Evolutionary conservation across 2,888 invertebrate species (phyloP).

Genomic region (Thymelicus sylvestris): DNA sequence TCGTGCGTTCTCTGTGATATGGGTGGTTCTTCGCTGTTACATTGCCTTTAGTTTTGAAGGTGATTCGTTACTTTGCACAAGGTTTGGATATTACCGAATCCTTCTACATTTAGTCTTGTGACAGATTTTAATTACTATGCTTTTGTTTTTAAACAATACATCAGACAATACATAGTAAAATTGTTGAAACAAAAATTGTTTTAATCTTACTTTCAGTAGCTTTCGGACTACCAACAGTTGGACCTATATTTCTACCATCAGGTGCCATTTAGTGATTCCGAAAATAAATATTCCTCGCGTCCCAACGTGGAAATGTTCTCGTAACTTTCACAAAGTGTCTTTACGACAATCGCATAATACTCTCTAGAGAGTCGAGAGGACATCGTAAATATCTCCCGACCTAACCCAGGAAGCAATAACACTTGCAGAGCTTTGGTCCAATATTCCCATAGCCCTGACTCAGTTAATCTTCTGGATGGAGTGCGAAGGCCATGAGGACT

Average conservation of each 20-base stretch:
- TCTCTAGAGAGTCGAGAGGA: neutral
- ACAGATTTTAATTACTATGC: too few relatives aligned
- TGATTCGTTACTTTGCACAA: too few relatives aligned
- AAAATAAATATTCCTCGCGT: neutral
- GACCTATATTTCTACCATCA: neutral
- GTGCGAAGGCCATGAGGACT: neutral
- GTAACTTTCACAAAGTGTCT: conserved; percentile 3
- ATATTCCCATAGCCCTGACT: conserved; percentile 21
- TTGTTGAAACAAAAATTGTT: too few relatives aligned
- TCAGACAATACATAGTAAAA: too few relatives aligned
- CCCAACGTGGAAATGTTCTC: neutral
- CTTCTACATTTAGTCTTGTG: too few relatives aligned
- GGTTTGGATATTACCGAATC: too few relatives aligned
- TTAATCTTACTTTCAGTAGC: too few relatives aligned
- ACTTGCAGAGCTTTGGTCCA: conserved; percentile 13
- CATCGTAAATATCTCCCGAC: conserved; percentile 29
- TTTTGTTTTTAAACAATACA: too few relatives aligned
- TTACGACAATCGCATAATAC: neutral
- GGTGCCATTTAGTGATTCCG: neutral
- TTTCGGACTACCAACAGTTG: too few relatives aligned
- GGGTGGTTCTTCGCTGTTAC: too few relatives aligned
- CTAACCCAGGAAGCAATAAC: conserved; percentile 36
- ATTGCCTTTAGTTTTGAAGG: too few relatives aligned
- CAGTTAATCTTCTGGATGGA: conserved; percentile 5
- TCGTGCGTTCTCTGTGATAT: neutral